Percentiles rank a stretch among this genome's conserved stretches.
Conservation (phyloP, 2,113 vertebrate genomes). For the Rhineura floridana region DNA sequence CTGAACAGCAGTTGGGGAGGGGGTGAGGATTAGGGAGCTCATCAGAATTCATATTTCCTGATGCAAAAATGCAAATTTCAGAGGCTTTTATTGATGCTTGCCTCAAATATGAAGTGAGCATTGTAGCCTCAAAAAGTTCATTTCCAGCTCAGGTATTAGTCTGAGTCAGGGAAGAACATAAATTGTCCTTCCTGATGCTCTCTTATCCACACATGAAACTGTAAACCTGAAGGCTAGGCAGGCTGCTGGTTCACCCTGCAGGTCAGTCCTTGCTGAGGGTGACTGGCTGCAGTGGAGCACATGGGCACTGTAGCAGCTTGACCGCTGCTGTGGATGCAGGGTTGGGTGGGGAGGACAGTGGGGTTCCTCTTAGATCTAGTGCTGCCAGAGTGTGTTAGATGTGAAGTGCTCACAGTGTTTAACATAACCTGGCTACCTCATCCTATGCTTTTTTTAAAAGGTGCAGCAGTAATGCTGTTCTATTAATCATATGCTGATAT, state of each 20-base stretch:
- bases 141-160: background rate
- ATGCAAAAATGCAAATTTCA: too few species aligned
- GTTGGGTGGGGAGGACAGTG: background rate
- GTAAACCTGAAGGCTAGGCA: background rate
- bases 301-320: background rate
- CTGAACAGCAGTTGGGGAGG: too few species aligned
- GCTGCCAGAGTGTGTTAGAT: background rate
- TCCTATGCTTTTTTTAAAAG: too few species aligned
- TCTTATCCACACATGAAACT: background rate
- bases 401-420: background rate
- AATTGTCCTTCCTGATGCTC: background rate
- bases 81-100: too few species aligned
- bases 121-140: background rate
- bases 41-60: too few species aligned
- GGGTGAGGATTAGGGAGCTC: too few species aligned
- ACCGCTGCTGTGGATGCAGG: background rate
- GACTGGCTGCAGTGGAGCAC: background rate
- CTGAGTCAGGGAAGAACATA: background rate
- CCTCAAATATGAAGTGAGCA: background rate
- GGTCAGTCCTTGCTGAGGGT: background rate
- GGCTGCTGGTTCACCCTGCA: background rate
- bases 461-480: background rate
- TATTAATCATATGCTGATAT: background rate
- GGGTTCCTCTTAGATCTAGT: background rate
- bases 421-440: too few species aligned